Evolutionary conservation across 2,888 invertebrate species (phyloP).

Genomic region (Pseudoips prasinana): DNA sequence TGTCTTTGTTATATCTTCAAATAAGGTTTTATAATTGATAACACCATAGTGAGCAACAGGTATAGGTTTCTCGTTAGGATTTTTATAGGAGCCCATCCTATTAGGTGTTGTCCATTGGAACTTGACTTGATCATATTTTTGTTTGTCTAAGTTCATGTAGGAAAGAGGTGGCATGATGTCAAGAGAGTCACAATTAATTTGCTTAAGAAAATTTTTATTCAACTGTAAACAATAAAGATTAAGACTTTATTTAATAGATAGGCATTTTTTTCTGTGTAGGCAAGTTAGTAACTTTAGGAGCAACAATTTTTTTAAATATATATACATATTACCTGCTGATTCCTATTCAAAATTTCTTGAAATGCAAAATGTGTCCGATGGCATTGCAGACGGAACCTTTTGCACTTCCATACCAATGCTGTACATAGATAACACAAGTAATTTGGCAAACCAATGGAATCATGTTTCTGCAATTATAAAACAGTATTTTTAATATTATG

Average conservation of each 20-base stretch:
- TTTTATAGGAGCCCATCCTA: conserved; percentile 25
- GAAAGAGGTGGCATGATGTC: conserved; percentile 49
- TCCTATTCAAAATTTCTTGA: conserved; percentile 51
- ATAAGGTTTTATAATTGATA: conserved; percentile 41
- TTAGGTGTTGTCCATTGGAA: conserved; percentile 57
- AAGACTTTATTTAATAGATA: too few relatives aligned
- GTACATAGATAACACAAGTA: conserved; percentile 63
- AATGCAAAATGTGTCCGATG: conserved; percentile 61
- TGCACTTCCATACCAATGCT: conserved; percentile 50
- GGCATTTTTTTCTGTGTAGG: too few relatives aligned
- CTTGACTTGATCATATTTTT: conserved; percentile 48
- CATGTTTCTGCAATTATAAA: conserved; percentile 47
- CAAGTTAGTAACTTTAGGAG: too few relatives aligned
- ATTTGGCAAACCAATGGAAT: conserved; percentile 56
- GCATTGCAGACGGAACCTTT: conserved; percentile 62
- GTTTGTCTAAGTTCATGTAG: conserved; percentile 41
- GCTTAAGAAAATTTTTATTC: conserved; percentile 42
- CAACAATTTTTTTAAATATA: too few relatives aligned
- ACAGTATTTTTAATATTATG: too few relatives aligned
- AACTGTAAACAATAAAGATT: too few relatives aligned
- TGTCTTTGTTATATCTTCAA: conserved; percentile 31
- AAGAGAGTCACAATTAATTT: conserved; percentile 43
- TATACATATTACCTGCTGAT: conserved; percentile 50
- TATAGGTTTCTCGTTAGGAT: conserved; percentile 33
- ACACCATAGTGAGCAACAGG: conserved; percentile 52